These are phyloP conservation scores for Nematostella vectensis DNA, from an alignment of 92 coral and sea anemone species.

Conservation along the genomic window DNA sequence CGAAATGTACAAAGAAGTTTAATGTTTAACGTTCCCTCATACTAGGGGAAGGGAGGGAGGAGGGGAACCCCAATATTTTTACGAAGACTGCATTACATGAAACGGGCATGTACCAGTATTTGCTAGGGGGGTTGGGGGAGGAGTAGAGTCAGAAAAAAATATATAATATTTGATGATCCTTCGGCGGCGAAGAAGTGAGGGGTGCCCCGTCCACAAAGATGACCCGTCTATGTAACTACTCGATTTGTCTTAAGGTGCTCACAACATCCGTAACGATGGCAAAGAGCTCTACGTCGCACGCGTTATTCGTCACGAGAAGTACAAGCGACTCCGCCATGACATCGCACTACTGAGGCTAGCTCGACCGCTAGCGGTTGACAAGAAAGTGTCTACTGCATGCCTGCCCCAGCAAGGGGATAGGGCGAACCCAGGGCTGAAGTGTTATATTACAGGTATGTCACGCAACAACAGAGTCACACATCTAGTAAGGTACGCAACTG, in stretches of 20 bases:
- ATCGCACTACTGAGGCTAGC: slow-evolving; percentile 41
- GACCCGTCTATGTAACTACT: too few relatives aligned
- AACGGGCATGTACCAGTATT: too few relatives aligned
- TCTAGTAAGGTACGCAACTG: neutral
- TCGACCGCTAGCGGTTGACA: slow-evolving; percentile 14
- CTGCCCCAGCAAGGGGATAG: slow-evolving; percentile 41
- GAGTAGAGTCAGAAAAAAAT: too few relatives aligned
- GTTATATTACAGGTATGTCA: slow-evolving; percentile 55
- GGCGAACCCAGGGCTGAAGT: slow-evolving; percentile 21
- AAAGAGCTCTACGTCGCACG: neutral
- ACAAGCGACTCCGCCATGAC: slow-evolving; percentile 8
- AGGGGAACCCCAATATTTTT: too few relatives aligned
- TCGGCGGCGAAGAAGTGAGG: too few relatives aligned
- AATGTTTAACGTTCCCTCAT: too few relatives aligned
- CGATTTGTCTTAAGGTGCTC: slow-evolving; percentile 15
- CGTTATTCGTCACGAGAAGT: slow-evolving; percentile 4
- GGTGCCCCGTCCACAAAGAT: too few relatives aligned
- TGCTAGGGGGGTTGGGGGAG: too few relatives aligned
- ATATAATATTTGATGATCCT: too few relatives aligned
- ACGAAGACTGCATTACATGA: too few relatives aligned
- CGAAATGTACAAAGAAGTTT: too few relatives aligned
- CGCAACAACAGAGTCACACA: neutral
- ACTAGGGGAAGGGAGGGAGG: too few relatives aligned
- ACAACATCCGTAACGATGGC: slow-evolving; percentile 6
- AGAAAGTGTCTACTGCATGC: slow-evolving; percentile 46